Conservation (phyloP, 2,888 invertebrate species). For the Siphlonurus alternatus region DNA sequence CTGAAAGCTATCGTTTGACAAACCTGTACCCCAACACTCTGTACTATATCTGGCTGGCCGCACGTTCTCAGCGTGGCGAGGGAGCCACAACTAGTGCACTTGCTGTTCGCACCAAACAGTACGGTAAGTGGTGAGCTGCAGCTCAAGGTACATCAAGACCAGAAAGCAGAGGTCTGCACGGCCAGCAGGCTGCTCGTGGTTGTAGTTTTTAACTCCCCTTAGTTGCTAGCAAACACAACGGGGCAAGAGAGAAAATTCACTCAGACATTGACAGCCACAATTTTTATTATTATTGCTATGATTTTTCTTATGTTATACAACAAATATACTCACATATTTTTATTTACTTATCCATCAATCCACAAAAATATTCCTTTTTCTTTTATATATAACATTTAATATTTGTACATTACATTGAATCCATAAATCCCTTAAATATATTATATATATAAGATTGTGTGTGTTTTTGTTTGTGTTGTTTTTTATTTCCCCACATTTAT, state of each 20-base stretch:
- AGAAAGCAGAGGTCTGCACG: slow-evolving; percentile 5
- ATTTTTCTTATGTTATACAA: background rate
- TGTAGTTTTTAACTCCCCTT: background rate
- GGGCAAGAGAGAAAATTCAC: slow-evolving; percentile 1
- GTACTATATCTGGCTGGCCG: slow-evolving; percentile 95
- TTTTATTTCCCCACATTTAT: slow-evolving; percentile 11
- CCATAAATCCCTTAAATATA: too few relatives aligned
- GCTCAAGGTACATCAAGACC: background rate
- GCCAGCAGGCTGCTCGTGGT: background rate
- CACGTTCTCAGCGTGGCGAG: slow-evolving; percentile 81
- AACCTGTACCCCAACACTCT: slow-evolving; percentile 89
- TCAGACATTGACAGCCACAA: background rate
- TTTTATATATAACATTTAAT: background rate
- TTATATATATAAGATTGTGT: too few relatives aligned
- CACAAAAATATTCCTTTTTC: background rate
- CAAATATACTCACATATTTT: background rate
- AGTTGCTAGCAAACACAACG: background rate
- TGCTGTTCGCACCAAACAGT: slow-evolving; percentile 89
- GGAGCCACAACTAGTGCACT: slow-evolving; percentile 91
- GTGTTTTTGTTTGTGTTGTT: background rate
- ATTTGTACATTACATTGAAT: background rate
- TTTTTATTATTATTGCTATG: background rate
- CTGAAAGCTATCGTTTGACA: slow-evolving; percentile 72
- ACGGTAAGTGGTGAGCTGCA: slow-evolving; percentile 56
- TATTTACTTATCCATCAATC: too few relatives aligned